A percentile compares a stretch with the other conserved stretches of the same genome.
These are phyloP conservation scores for Mallotus villosus DNA, from an alignment of 2,797 vertebrate species.

Conservation along the genomic window DNA sequence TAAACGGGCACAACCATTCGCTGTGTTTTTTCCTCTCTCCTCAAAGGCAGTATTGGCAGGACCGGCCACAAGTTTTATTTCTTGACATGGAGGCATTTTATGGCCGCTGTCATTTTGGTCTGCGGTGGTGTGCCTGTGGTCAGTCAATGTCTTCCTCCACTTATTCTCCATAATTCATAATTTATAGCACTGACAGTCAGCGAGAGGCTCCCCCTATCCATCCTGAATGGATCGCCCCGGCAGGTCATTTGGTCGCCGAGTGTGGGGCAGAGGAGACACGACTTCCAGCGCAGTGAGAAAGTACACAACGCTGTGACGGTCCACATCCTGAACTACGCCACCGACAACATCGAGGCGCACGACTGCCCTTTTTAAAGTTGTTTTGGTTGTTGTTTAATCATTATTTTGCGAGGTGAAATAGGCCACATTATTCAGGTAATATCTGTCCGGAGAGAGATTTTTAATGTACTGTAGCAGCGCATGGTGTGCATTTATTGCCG, in stretches of 20 bases:
- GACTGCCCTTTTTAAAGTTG: neutral
- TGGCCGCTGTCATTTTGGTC: conserved; percentile 74
- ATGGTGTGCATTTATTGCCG: neutral
- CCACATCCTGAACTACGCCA: too few species aligned
- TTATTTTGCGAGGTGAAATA: neutral
- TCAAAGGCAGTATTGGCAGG: conserved; percentile 46
- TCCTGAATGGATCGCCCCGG: conserved; percentile 12
- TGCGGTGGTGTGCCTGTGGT: conserved; percentile 65
- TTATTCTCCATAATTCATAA: conserved; percentile 57
- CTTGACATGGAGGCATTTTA: conserved; percentile 68
- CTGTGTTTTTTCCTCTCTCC: conserved; percentile 22
- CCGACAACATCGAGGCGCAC: neutral
- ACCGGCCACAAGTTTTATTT: conserved; percentile 56
- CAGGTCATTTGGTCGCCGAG: neutral
- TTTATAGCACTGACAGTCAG: conserved; percentile 35
- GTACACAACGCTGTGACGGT: neutral
- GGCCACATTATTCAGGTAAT: neutral
- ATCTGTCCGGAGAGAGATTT: neutral
- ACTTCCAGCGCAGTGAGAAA: neutral
- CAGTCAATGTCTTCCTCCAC: conserved; percentile 61
- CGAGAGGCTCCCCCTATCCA: neutral
- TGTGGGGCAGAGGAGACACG: neutral
- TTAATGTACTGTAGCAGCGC: neutral
- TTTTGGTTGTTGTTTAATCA: neutral
- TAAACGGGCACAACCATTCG: conserved; percentile 43